A percentile compares a stretch with the other conserved stretches of the same genome.
Evolutionary conservation across 2,888 invertebrate genomes (phyloP).

Genomic region (Pantelozetes paolii): DNA sequence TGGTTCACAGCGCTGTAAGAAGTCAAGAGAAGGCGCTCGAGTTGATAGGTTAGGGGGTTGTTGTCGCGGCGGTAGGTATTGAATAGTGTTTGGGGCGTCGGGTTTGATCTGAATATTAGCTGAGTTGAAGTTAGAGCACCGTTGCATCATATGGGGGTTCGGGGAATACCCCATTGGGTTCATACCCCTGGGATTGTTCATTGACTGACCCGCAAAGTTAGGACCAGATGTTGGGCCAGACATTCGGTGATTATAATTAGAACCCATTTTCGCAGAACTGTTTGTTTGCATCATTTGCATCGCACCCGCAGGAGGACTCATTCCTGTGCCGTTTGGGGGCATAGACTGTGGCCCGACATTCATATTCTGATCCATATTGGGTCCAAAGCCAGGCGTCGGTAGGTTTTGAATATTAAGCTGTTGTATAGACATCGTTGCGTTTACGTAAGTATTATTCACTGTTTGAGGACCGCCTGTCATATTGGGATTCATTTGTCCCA

Average conservation of each 20-base stretch:
- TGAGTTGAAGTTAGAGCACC: conserved; percentile 59
- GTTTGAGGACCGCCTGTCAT: conserved; percentile 51
- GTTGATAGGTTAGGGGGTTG: conserved; percentile 58
- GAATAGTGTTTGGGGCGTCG: conserved; percentile 94
- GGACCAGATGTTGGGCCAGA: not conserved
- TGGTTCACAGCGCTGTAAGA: conserved; percentile 79
- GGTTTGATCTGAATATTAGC: conserved; percentile 85
- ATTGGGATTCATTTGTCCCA: conserved; percentile 16
- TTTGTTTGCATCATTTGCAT: conserved; percentile 40
- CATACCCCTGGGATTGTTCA: conserved; percentile 3
- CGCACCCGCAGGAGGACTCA: conserved; percentile 43
- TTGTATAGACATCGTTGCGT: conserved; percentile 57
- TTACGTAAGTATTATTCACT: conserved; percentile 57
- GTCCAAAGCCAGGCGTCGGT: conserved; percentile 49
- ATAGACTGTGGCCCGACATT: conserved; percentile 10
- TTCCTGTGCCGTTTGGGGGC: conserved; percentile 40
- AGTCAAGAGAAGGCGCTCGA: conserved; percentile 81
- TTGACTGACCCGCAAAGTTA: conserved; percentile 13
- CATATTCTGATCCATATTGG: conserved; percentile 47
- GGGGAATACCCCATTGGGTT: conserved; percentile 37
- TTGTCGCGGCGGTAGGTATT: conserved; percentile 93
- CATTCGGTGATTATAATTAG: conserved; percentile 52
- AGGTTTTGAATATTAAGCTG: conserved; percentile 56
- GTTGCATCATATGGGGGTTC: conserved; percentile 46
- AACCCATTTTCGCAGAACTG: conserved; percentile 50